Conservation (phyloP, 2,888 invertebrate genomes). For the Eupithecia pulchellata region DNA sequence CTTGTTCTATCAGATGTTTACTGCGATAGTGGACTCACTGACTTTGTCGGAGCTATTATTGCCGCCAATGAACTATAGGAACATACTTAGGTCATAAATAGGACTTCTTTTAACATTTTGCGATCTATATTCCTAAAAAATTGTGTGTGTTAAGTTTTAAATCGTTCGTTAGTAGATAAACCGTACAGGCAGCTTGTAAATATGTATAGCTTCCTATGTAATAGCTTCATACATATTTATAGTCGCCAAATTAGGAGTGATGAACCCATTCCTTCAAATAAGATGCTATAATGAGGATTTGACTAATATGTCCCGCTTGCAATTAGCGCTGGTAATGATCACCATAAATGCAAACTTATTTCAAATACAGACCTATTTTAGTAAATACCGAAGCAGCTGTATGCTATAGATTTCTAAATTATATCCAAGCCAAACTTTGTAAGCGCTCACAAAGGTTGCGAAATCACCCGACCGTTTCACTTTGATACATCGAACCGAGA, state of each 20-base stretch:
- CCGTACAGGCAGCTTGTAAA: slow-evolving; percentile 4
- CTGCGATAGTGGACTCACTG: slow-evolving; percentile 65
- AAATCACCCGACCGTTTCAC: slow-evolving; percentile 29
- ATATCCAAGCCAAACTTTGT: slow-evolving; percentile 8
- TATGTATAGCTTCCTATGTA: slow-evolving; percentile 7
- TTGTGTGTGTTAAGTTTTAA: not conserved
- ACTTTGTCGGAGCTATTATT: slow-evolving; percentile 66
- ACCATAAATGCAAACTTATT: slow-evolving; percentile 7
- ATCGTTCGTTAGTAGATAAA: not conserved
- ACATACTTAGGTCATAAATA: slow-evolving; percentile 34
- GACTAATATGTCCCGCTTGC: slow-evolving; percentile 5
- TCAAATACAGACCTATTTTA: not conserved
- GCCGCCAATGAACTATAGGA: slow-evolving; percentile 61
- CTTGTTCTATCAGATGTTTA: slow-evolving; percentile 74
- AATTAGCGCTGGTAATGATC: slow-evolving; percentile 13
- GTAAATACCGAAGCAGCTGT: not conserved
- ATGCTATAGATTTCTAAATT: slow-evolving; percentile 7
- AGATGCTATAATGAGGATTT: slow-evolving; percentile 6
- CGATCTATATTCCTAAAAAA: slow-evolving; percentile 17
- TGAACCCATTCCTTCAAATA: slow-evolving; percentile 13
- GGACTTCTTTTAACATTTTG: slow-evolving; percentile 32
- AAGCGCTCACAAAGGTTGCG: slow-evolving; percentile 12
- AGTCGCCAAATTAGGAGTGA: slow-evolving; percentile 7
- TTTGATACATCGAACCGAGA: slow-evolving; percentile 37
- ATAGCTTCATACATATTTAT: slow-evolving; percentile 13